Evolutionary conservation across 2,113 vertebrate genomes (phyloP).

Genomic region (Protomyctophum bolini): DNA sequence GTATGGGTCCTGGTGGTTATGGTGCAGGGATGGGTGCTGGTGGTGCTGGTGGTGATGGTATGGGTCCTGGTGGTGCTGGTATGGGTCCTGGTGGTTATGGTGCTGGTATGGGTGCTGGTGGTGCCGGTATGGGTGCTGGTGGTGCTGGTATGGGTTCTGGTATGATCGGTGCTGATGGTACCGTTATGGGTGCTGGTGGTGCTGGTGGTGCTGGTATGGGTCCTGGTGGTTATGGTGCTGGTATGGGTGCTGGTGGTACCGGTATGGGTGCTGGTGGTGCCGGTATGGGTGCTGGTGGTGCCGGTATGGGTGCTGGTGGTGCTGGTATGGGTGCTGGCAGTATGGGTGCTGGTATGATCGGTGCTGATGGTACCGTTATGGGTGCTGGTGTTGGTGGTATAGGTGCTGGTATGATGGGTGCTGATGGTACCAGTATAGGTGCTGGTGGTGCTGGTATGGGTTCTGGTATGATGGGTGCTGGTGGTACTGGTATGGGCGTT

Average conservation of each 20-base stretch:
- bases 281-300: neutral
- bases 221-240: neutral
- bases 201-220: neutral
- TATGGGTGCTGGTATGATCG: neutral
- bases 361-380: neutral
- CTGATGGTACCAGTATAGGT: neutral
- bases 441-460: slow-evolving; percentile 12
- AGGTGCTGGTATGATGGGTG: neutral
- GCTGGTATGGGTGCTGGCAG: slow-evolving; percentile 1
- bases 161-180: neutral
- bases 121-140: neutral
- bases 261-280: neutral
- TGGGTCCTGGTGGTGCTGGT: neutral
- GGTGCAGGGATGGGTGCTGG: neutral
- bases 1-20: neutral
- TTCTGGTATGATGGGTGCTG: neutral
- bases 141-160: neutral
- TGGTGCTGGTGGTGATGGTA: neutral
- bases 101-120: neutral
- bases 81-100: neutral
- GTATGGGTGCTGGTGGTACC: neutral
- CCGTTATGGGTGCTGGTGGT: neutral
- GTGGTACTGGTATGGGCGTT: neutral
- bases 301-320: slow-evolving; percentile 1
- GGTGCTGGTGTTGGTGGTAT: neutral